These are phyloP conservation scores for Heliconius ismenius DNA, from an alignment of 2,888 invertebrate species.

Conservation along the genomic window DNA sequence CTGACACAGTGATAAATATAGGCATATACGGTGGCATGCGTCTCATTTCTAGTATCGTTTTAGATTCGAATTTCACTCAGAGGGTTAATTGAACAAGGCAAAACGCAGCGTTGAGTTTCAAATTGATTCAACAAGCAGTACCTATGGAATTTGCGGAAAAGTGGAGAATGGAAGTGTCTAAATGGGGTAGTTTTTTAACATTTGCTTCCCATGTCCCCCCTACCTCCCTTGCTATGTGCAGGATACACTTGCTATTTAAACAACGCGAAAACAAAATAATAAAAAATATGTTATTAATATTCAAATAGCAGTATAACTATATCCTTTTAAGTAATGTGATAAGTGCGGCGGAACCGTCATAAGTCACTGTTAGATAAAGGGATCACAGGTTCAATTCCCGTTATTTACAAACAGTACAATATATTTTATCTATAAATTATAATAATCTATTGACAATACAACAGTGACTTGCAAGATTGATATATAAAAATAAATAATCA, in stretches of 20 bases:
- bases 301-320: not conserved
- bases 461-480: constrained; percentile 11
- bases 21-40: not conserved
- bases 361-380: not conserved
- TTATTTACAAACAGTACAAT: not conserved
- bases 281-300: not conserved
- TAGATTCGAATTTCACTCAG: not conserved
- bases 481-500: not conserved
- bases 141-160: no score
- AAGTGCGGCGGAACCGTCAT: not conserved
- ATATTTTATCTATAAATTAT: no score
- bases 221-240: no score
- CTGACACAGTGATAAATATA: not conserved
- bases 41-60: not conserved
- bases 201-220: no score
- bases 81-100: not conserved
- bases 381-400: constrained; percentile 13
- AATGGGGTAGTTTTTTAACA: no score
- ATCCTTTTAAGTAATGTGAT: not conserved
- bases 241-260: no score
- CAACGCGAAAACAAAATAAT: no score
- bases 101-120: no score
- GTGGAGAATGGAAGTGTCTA: no score
- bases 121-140: no score
- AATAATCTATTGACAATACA: not conserved